phyloP scores from a whole-genome alignment of 2,888 invertebrate genomes.

The Acrobeloides nanus region DNA sequence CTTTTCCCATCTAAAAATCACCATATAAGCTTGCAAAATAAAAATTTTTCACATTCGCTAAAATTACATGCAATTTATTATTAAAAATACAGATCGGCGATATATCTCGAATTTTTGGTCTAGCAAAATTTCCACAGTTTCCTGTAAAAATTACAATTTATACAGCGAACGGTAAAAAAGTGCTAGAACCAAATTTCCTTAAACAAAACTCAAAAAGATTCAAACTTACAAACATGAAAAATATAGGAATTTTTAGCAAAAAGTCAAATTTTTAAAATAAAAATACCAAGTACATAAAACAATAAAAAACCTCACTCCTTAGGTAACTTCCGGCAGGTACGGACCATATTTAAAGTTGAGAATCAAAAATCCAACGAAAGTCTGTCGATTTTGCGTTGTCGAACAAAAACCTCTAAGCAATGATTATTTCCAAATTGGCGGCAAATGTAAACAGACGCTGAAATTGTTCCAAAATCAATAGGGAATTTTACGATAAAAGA shows the following conservation, averaged over 20 bases:
- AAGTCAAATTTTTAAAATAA: no score
- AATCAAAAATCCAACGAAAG: neutral
- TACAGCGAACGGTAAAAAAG: neutral
- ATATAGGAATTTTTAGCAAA: no score
- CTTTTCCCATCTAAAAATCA: conserved; percentile 54
- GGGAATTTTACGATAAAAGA: neutral
- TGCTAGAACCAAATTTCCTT: neutral
- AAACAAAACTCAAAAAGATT: conserved; percentile 2
- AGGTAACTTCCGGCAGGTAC: conserved; percentile 40
- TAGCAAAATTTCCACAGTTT: no score
- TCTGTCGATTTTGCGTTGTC: no score
- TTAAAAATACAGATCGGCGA: no score
- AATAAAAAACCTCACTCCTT: conserved; percentile 39
- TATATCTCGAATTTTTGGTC: no score
- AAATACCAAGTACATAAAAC: conserved; percentile 7
- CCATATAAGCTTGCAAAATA: conserved; percentile 1
- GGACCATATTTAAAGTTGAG: conserved; percentile 30
- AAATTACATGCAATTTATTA: neutral
- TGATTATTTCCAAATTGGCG: no score
- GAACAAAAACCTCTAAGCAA: no score
- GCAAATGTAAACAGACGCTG: neutral
- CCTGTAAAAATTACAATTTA: no score
- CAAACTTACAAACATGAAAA: conserved; percentile 2
- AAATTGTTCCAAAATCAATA: neutral
- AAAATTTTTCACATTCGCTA: conserved; percentile 2